Evolutionary conservation across 2,888 invertebrate species (phyloP).

Genomic region (Mechanitis messenoides): DNA sequence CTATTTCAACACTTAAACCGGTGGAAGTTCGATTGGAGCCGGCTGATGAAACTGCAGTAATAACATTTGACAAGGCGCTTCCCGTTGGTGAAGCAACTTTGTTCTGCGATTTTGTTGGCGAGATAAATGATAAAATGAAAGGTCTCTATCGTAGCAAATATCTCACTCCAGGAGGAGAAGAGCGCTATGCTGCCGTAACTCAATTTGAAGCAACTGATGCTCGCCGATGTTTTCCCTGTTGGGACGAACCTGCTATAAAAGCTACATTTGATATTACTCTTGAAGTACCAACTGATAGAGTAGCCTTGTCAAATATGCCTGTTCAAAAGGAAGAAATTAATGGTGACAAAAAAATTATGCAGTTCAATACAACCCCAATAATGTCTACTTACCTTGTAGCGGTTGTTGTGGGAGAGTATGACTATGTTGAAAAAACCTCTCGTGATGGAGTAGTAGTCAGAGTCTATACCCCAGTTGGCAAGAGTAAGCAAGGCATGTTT

Average conservation of each 20-base stretch:
- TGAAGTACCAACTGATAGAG: slow-evolving; percentile 86
- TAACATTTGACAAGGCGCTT: slow-evolving; percentile 79
- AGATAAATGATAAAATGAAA: slow-evolving; percentile 94
- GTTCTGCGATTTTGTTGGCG: slow-evolving; percentile 86
- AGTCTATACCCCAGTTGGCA: slow-evolving; percentile 92
- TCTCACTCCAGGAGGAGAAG: slow-evolving; percentile 82
- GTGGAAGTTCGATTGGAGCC: slow-evolving; percentile 54
- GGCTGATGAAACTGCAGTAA: slow-evolving; percentile 82
- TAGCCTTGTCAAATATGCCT: slow-evolving; percentile 96
- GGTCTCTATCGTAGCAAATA: slow-evolving; percentile 97
- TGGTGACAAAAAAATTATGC: slow-evolving; percentile 75
- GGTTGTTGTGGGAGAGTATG: slow-evolving; percentile 95
- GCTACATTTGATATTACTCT: slow-evolving; percentile 94
- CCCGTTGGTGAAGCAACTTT: slow-evolving; percentile 77
- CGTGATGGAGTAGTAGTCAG: slow-evolving; percentile 88
- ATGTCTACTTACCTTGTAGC: slow-evolving; percentile 98
- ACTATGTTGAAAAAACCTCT: slow-evolving; percentile 91
- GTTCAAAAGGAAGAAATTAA: slow-evolving; percentile 67
- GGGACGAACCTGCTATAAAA: slow-evolving; percentile 98
- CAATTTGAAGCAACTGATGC: slow-evolving; percentile 96
- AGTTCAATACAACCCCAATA: slow-evolving; percentile 89
- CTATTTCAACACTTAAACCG: slow-evolving; percentile 46
- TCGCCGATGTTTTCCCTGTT: slow-evolving; percentile 95
- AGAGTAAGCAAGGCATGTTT: slow-evolving; percentile 93
- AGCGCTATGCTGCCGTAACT: slow-evolving; percentile 90